Evolutionary conservation across 2,797 vertebrate genomes (phyloP).

Genomic region (Rhadinocentrus ornatus): DNA sequence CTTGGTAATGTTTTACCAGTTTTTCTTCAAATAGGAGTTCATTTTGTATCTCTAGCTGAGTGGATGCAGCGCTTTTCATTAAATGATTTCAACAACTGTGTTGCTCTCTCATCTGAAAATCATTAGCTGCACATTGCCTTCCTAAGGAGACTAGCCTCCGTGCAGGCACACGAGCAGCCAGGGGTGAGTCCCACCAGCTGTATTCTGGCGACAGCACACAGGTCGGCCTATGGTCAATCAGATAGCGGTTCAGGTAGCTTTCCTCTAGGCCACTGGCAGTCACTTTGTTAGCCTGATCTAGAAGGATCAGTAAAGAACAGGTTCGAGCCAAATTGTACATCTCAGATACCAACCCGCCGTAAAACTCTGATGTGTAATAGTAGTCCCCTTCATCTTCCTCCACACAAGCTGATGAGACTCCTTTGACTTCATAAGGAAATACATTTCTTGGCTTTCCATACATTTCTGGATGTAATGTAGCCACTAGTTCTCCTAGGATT

Average conservation of each 20-base stretch:
- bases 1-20: neutral
- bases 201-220: constrained; percentile 86
- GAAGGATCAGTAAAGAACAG: constrained; percentile 74
- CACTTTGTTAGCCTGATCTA: constrained; percentile 72
- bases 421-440: constrained; percentile 63
- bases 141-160: constrained; percentile 78
- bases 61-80: neutral
- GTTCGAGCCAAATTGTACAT: constrained; percentile 69
- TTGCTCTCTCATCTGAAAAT: constrained; percentile 40
- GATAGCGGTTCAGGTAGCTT: constrained; percentile 84
- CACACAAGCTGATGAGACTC: constrained; percentile 64
- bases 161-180: constrained; percentile 61
- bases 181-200: constrained; percentile 80
- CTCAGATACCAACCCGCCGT: constrained; percentile 76
- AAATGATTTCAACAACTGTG: constrained; percentile 46
- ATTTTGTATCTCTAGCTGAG: neutral
- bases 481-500: constrained; percentile 81
- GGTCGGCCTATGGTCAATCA: constrained; percentile 78
- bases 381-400: constrained; percentile 78
- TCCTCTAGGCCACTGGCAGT: constrained; percentile 76
- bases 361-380: constrained; percentile 85
- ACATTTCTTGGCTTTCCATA: constrained; percentile 49
- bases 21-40: constrained; percentile 1
- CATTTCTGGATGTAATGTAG: constrained; percentile 80
- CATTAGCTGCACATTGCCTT: constrained; percentile 64